phyloP scores from a whole-genome alignment of 2,113 vertebrate species.

The Hipposideros armiger region DNA sequence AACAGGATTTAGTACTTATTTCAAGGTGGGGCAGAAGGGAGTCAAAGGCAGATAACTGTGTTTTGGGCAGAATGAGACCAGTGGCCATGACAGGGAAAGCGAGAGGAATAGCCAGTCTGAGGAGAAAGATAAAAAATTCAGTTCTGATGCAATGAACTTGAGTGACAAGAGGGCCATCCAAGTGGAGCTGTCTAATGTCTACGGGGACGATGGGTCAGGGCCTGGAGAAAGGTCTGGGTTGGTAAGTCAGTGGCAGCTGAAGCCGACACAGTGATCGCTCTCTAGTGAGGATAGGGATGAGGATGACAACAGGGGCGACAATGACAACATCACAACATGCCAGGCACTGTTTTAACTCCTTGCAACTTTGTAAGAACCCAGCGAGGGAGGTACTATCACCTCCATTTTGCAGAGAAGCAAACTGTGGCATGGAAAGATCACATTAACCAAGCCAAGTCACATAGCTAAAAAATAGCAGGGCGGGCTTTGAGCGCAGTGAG shows the following conservation, averaged over 20 bases:
- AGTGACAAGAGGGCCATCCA: neutral
- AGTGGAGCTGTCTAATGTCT: neutral
- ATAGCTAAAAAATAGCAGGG: neutral
- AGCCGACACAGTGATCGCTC: neutral
- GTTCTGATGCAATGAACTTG: neutral
- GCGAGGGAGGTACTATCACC: neutral
- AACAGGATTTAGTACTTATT: neutral
- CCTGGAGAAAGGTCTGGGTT: neutral
- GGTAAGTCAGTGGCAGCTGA: neutral
- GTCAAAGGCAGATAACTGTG: neutral
- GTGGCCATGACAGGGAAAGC: fast-evolving
- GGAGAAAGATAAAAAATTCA: neutral
- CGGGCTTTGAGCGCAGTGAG: neutral
- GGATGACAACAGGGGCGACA: fast-evolving
- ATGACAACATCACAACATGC: neutral
- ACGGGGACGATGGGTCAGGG: neutral
- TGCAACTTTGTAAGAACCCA: neutral
- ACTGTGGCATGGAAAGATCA: too few relatives aligned
- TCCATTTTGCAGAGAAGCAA: neutral
- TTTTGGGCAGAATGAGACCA: neutral
- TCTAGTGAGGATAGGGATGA: neutral
- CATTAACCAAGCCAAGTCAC: neutral
- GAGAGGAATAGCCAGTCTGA: neutral
- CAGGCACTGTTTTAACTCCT: neutral
- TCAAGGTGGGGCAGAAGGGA: neutral